phyloP scores from a whole-genome alignment of 2,113 vertebrate species.

The Petaurus breviceps region DNA sequence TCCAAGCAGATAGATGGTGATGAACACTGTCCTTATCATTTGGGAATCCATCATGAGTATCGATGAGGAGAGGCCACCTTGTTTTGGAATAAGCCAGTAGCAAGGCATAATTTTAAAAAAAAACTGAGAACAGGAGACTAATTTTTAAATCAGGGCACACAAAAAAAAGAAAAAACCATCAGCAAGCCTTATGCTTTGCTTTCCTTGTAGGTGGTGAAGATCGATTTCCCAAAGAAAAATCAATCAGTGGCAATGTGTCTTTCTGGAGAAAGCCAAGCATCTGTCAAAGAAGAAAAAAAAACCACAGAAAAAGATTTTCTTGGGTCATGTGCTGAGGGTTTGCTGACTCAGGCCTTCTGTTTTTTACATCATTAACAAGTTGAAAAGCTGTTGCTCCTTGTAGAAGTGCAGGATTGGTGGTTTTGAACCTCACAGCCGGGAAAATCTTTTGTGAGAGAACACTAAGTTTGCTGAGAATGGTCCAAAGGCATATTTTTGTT shows the following conservation, averaged over 20 bases:
- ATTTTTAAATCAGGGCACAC: conserved; percentile 59
- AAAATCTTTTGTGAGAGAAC: conserved; percentile 72
- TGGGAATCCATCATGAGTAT: not conserved
- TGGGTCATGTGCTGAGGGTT: conserved; percentile 71
- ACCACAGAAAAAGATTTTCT: conserved; percentile 69
- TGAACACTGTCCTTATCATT: not conserved
- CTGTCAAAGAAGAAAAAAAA: conserved; percentile 66
- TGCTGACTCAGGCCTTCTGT: conserved; percentile 84
- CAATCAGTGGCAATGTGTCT: conserved; percentile 77
- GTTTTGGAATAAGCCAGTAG: not conserved
- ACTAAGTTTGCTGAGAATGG: conserved; percentile 64
- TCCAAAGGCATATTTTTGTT: conserved; percentile 68
- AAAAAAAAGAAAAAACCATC: conserved; percentile 18
- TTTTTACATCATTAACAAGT: conserved; percentile 80
- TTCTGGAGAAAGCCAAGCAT: conserved; percentile 75
- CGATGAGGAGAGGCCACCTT: not conserved
- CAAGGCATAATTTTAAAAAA: not conserved
- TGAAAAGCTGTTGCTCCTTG: conserved; percentile 71
- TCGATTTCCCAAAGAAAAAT: conserved; percentile 76
- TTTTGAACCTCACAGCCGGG: conserved; percentile 68
- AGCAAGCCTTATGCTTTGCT: conserved; percentile 64
- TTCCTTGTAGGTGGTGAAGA: conserved; percentile 72
- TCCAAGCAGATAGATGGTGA: not conserved
- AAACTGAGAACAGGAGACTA: not conserved
- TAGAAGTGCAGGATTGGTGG: conserved; percentile 64